Evolutionary conservation across 2,888 invertebrate species (phyloP), one percentile per base, ranked within the genome.

Genomic region (Athalia rosae): DNA sequence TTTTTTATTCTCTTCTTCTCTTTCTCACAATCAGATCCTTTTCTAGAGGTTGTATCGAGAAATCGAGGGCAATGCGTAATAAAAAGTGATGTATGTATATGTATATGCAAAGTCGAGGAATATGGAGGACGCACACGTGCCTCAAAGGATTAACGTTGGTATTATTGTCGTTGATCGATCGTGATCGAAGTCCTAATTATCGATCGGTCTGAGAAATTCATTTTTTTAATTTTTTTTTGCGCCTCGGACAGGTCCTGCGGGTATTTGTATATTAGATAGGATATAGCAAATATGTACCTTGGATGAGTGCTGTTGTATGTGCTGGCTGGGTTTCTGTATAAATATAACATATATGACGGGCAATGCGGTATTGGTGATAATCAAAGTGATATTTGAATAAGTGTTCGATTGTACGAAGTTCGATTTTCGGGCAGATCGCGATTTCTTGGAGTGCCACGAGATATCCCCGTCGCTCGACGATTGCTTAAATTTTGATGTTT

Each of bases 261-360:
- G 15, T 13, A 61, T 28, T 4, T 9, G 28, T 61, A 13, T 4
- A 61, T 13, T n/a, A 7, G 15, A 61, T 28, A 28, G 28, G 28
- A 28, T 28, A 28, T 28, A 28, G 28, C 28, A 28, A 15, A 63
- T 89, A 89, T 89, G 88, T 89, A 89, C 89, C 89, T 89, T 89
- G 86, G 82, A 85, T 89, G 86, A 89, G 89, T 89, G 86, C 83
- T 89, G 87, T 88, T 88, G 89, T 89, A 89, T 89, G 89, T 89
- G 89, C 89, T 89, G 89, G 89, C 89, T 89, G 89, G 89, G 86
- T 88, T 87, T 87, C 80, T 84, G 80, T 83, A 85, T 85, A 83
- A 80, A 80, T 79, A 79, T 81, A 48, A 58, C 7, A 13, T 1
- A 4, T 8, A 50, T 15, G 9, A 50, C 61, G 59, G 13, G 28